Evolutionary conservation across 2,797 vertebrate genomes (phyloP).

Genomic region (Paratrypauchen microcephalus): DNA sequence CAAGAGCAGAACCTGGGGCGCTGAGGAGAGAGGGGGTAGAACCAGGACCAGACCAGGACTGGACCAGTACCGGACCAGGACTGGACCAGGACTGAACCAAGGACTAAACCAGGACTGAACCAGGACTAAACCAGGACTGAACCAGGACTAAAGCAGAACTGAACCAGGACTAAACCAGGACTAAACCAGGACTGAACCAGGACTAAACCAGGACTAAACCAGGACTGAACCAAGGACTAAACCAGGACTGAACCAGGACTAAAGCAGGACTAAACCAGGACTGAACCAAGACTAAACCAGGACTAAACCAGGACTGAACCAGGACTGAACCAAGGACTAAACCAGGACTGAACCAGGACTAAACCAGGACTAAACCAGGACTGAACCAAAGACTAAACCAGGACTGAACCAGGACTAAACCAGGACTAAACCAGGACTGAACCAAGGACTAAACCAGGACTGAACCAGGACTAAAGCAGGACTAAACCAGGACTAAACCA

Average conservation of each 20-base stretch:
- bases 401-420: too few relatives aligned
- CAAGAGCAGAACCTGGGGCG: background rate
- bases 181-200: background rate
- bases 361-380: too few relatives aligned
- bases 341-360: too few relatives aligned
- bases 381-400: too few relatives aligned
- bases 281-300: background rate
- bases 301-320: background rate
- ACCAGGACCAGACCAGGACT: background rate
- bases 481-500: too few relatives aligned
- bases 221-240: background rate
- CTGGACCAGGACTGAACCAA: background rate
- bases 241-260: background rate
- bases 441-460: too few relatives aligned
- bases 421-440: too few relatives aligned
- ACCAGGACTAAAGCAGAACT: background rate
- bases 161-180: background rate
- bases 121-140: background rate
- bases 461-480: too few relatives aligned
- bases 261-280: background rate
- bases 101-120: background rate
- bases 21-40: background rate
- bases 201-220: background rate
- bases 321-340: too few relatives aligned
- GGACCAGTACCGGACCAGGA: background rate